Percentiles rank a stretch among this genome's conserved stretches.
Evolutionary conservation across 2,888 invertebrate genomes (phyloP).

Genomic region (Empis stercorea): DNA sequence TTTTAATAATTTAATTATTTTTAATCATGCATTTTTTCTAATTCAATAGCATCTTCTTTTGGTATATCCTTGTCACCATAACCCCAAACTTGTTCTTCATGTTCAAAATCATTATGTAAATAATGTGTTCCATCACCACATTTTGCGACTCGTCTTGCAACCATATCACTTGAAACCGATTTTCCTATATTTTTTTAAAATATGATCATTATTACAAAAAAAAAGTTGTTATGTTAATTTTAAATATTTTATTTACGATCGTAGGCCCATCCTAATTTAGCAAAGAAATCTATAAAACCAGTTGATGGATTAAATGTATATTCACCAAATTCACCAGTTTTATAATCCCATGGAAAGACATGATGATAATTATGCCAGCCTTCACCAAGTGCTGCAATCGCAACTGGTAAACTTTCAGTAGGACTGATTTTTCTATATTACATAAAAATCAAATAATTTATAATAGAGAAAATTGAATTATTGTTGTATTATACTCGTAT

Average conservation of each 20-base stretch:
- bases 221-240: neutral
- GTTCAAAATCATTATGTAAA: slow-evolving; percentile 29
- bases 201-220: neutral
- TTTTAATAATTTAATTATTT: no score
- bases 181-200: slow-evolving; percentile 31
- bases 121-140: slow-evolving; percentile 47
- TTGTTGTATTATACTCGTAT: no score
- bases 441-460: slow-evolving; percentile 2
- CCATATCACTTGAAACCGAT: slow-evolving; percentile 44
- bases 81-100: slow-evolving; percentile 44
- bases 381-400: slow-evolving; percentile 64
- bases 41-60: slow-evolving; percentile 41
- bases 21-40: slow-evolving; percentile 41
- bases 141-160: slow-evolving; percentile 42
- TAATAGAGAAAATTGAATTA: no score
- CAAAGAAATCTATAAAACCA: slow-evolving; percentile 65
- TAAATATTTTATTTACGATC: slow-evolving; percentile 44
- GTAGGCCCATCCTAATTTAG: slow-evolving; percentile 68
- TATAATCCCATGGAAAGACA: slow-evolving; percentile 57
- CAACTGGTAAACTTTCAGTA: slow-evolving; percentile 57
- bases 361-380: slow-evolving; percentile 80
- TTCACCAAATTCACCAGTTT: slow-evolving; percentile 52
- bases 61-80: slow-evolving; percentile 47
- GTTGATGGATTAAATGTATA: slow-evolving; percentile 61
- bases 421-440: slow-evolving; percentile 53